These are phyloP conservation scores for Mormyrops boulengeri DNA, from an alignment of 2,797 vertebrate species.

Conservation along the genomic window DNA sequence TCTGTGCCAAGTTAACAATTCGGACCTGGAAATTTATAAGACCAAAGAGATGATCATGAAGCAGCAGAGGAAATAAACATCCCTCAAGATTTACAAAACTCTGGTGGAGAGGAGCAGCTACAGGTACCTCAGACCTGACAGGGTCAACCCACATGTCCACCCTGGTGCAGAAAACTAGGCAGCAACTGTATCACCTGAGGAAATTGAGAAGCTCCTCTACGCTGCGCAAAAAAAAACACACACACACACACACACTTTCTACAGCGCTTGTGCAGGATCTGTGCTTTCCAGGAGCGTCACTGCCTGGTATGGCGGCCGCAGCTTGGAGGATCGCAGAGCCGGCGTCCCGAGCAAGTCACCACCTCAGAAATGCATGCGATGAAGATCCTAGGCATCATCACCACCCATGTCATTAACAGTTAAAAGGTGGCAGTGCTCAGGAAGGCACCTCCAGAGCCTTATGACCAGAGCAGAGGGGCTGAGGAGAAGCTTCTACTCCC, in stretches of 20 bases:
- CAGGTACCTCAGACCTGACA: not conserved
- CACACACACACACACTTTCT: not conserved
- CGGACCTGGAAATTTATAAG: not conserved
- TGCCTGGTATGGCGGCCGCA: too few relatives aligned
- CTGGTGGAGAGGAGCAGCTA: not conserved
- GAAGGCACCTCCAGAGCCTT: not conserved
- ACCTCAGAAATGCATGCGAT: not conserved
- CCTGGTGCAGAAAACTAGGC: not conserved
- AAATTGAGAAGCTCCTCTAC: not conserved
- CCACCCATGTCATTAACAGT: not conserved
- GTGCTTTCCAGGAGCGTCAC: not conserved
- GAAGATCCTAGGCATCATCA: not conserved
- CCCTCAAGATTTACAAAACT: too few relatives aligned
- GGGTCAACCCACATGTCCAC: not conserved
- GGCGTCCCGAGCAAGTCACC: too few relatives aligned
- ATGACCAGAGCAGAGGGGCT: not conserved
- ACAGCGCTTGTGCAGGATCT: not conserved
- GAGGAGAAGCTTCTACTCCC: not conserved
- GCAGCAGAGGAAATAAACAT: not conserved
- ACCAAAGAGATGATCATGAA: not conserved
- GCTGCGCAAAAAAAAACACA: not conserved
- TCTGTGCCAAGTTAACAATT: not conserved
- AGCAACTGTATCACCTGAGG: not conserved
- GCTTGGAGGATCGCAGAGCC: not conserved
- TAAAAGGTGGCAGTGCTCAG: not conserved